Percentiles rank a stretch among this genome's conserved stretches.
phyloP scores from a whole-genome alignment of 1,140 invertebrate species.

The Habropoda laboriosa region DNA sequence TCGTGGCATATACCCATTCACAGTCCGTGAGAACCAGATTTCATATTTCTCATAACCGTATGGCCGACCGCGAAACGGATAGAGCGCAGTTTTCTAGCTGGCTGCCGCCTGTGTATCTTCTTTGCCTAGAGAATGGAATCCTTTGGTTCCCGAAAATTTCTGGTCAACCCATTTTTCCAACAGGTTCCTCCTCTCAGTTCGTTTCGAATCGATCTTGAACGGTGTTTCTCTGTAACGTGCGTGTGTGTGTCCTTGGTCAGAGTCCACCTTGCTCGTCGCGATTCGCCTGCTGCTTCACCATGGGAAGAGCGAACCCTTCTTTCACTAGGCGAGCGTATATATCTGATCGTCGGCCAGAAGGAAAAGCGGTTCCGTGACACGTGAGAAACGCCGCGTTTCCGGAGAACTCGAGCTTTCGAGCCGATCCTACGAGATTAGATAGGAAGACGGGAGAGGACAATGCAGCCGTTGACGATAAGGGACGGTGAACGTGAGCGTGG shows the following conservation, averaged over 20 bases:
- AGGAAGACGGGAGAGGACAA: background rate
- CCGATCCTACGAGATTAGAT: constrained; percentile 23
- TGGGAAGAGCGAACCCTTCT: constrained; percentile 8
- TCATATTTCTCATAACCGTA: constrained; percentile 81
- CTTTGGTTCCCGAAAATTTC: constrained; percentile 41
- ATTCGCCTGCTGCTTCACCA: background rate
- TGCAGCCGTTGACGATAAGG: background rate
- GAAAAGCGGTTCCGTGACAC: constrained; percentile 37
- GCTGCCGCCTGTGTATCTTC: background rate
- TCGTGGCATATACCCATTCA: constrained; percentile 71
- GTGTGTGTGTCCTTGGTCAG: background rate
- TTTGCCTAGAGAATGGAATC: constrained; percentile 3
- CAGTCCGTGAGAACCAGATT: constrained; percentile 81
- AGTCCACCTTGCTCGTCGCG: background rate
- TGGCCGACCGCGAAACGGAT: constrained; percentile 61
- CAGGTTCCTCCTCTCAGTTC: background rate
- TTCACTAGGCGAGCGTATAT: background rate
- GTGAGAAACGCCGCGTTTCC: constrained; percentile 38
- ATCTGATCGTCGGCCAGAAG: constrained; percentile 28
- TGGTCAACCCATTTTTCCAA: constrained; percentile 75
- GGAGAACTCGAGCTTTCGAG: constrained; percentile 29
- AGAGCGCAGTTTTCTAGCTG: constrained; percentile 62
- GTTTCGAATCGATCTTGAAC: background rate
- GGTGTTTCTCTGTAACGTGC: background rate
- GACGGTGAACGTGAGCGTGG: background rate